These are phyloP conservation scores for Tetragnatha versicolor DNA, from an alignment of 1,140 invertebrate genomes.

Conservation along the genomic window DNA sequence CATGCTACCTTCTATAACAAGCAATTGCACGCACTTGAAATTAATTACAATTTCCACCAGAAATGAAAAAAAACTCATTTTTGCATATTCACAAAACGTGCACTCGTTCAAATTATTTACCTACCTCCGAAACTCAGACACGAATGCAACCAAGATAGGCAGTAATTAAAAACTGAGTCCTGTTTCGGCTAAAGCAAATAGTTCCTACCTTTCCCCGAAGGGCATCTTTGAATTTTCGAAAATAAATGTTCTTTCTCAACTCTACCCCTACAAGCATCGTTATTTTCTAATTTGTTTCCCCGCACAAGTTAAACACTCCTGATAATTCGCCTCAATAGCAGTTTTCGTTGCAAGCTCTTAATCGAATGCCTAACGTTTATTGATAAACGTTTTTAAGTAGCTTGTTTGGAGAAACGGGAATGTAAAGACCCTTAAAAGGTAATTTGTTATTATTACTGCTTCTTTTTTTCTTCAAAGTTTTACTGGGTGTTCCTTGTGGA, in stretches of 20 bases:
- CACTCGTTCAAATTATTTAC: no score
- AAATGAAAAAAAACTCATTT: no score
- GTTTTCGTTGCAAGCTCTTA: background rate
- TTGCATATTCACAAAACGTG: no score
- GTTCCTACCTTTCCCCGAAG: background rate
- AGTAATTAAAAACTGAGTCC: no score
- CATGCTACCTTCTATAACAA: no score
- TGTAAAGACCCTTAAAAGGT: no score
- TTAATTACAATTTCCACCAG: no score
- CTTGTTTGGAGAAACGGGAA: background rate
- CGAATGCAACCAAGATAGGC: no score
- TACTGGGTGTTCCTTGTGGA: background rate
- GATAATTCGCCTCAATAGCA: slow-evolving; percentile 14
- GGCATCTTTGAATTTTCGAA: background rate
- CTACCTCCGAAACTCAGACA: no score
- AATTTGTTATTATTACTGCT: no score
- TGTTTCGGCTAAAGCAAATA: no score
- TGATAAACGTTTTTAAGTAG: background rate
- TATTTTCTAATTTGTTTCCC: slow-evolving; percentile 9
- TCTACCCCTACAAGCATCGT: background rate
- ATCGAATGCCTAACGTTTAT: background rate
- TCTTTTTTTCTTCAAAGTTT: slow-evolving; percentile 6
- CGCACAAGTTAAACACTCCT: slow-evolving; percentile 14
- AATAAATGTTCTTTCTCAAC: slow-evolving; percentile 13
- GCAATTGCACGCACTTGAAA: no score